phyloP scores from a whole-genome alignment of 2,797 vertebrate genomes.

The Poecilia wingei region DNA sequence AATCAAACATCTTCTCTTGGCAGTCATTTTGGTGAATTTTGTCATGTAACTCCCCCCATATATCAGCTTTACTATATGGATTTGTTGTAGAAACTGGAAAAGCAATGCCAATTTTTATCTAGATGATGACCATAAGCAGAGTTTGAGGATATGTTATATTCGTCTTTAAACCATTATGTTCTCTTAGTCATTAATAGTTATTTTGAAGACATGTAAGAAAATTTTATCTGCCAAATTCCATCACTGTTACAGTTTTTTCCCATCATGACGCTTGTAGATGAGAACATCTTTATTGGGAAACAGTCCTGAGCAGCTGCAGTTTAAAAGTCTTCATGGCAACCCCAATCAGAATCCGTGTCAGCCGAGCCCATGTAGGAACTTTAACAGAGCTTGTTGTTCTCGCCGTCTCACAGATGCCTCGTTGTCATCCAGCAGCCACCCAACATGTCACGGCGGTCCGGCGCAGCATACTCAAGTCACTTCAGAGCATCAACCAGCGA shows the following conservation, averaged over 20 bases:
- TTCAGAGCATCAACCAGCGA: slow-evolving; percentile 44
- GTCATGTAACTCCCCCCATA: neutral
- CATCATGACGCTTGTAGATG: neutral
- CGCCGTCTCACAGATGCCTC: slow-evolving; percentile 62
- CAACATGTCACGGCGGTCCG: slow-evolving; percentile 47
- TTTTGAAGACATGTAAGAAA: too few relatives aligned
- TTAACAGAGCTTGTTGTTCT: slow-evolving; percentile 39
- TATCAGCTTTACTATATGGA: neutral
- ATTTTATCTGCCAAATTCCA: neutral
- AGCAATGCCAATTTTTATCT: neutral
- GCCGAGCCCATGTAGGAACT: slow-evolving; percentile 26
- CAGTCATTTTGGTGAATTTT: neutral
- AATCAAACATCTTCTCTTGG: neutral
- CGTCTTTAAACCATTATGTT: too few relatives aligned
- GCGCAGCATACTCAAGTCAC: slow-evolving; percentile 53
- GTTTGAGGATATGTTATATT: neutral
- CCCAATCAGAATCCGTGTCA: slow-evolving; percentile 19
- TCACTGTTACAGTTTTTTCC: neutral
- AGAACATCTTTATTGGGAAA: neutral
- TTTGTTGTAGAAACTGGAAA: neutral
- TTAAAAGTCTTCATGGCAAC: slow-evolving; percentile 21
- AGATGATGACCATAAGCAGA: neutral
- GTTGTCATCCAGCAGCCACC: slow-evolving; percentile 56
- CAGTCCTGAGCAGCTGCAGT: slow-evolving; percentile 23
- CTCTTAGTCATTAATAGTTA: neutral